phyloP scores from a whole-genome alignment of 2,888 invertebrate species.

The Steinernema carpocapsae region DNA sequence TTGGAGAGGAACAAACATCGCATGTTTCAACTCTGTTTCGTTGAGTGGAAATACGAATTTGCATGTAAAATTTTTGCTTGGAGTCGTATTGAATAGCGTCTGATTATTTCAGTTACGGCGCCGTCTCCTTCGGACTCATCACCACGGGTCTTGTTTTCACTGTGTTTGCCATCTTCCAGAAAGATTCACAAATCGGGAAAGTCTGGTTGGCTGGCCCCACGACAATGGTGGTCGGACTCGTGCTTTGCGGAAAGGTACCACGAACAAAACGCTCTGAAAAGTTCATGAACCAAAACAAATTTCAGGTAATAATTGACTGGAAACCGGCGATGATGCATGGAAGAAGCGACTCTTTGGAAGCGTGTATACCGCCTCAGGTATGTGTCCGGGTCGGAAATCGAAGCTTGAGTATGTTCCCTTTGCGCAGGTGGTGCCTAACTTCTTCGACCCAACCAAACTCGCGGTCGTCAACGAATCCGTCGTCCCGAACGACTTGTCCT shows the following conservation, averaged over 20 bases:
- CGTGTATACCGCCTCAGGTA: constrained; percentile 58
- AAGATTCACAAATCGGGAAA: constrained; percentile 67
- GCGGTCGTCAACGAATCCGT: constrained; percentile 4
- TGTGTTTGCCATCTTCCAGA: constrained; percentile 68
- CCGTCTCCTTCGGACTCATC: constrained; percentile 65
- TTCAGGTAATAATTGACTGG: constrained; percentile 67
- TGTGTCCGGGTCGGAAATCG: neutral
- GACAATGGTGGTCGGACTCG: constrained; percentile 66
- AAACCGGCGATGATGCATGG: constrained; percentile 67
- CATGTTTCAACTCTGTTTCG: neutral
- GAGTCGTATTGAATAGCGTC: neutral
- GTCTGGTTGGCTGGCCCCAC: constrained; percentile 46
- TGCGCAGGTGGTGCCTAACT: neutral
- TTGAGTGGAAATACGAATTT: no score
- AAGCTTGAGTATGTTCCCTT: neutral
- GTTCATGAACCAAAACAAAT: neutral
- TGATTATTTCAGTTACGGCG: constrained; percentile 60
- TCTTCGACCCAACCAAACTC: constrained; percentile 1
- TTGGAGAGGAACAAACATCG: constrained; percentile 2
- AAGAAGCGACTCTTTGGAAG: constrained; percentile 64
- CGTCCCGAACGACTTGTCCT: neutral
- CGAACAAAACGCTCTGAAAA: no score
- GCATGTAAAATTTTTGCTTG: no score
- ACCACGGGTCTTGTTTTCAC: constrained; percentile 68
- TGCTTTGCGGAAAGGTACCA: constrained; percentile 65